Evolutionary conservation across 2,797 vertebrate species (phyloP), one percentile per base, ranked within the genome.

Genomic region (Lepus townsendii): DNA sequence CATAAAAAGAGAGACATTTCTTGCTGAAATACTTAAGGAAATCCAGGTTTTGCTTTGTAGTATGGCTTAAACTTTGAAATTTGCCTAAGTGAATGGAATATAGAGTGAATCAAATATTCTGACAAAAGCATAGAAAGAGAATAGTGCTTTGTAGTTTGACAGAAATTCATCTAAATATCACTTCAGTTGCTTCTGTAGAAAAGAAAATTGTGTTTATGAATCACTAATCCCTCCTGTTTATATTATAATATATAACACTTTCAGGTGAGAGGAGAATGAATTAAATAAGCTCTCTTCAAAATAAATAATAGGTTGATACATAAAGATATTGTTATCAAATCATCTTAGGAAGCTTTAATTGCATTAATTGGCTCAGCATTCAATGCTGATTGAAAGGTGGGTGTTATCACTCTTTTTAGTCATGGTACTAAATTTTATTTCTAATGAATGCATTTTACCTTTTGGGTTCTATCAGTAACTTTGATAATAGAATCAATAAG

Each of bases 201-300:
- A 88, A 90, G 7, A 88, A 88, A 83, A 72, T 4, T 84, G 12
- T 68, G 30, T 42, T 91, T 90, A 65, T 57, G 80, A 83, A 83
- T 85, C 69, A 90, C 32, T 62, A 80, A 85, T 26, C 27, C 32
- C 47, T 90, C 24, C 66, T 86, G 14, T 79, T 93, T 90, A 66
- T 69, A 76, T 69, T 83, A 72, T 35, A 86, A 83, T 83, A 80
- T 54, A 72, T 66, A 72, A 35, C 19, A 84, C 80, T 57, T 90
- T 50, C 76, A 90, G 32, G 87, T 90, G 26, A 79, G 47, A 84
- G 10, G 5, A 60, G 42, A 87, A 14, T 80, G 3, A 86, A 57
- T 96, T 87, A 88, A 87, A 89, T 71, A 93, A 86, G 32, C 14
- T 86, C 35, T 75, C 30, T 79, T 84, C 79, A 92, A 42, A 77